Conservation (phyloP, 2,888 invertebrate species). For the Platycnemis pennipes region DNA sequence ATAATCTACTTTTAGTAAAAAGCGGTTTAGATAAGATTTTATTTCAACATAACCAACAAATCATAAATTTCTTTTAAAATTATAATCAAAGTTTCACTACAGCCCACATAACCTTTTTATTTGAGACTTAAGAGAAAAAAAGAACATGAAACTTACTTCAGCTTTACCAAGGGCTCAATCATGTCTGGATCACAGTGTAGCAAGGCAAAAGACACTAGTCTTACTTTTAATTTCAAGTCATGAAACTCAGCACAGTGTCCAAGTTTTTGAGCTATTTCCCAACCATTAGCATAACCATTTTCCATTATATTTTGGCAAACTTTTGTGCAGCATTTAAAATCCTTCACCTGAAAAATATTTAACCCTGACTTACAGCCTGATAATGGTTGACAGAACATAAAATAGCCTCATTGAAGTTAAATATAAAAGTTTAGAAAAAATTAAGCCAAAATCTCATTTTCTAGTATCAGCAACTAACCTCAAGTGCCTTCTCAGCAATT, state of each 20-base stretch:
- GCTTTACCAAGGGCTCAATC: slow-evolving; percentile 76
- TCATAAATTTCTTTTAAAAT: too few species aligned
- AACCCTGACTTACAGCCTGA: not conserved
- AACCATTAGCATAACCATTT: slow-evolving; percentile 79
- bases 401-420: not conserved
- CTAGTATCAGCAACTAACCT: slow-evolving; percentile 76
- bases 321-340: slow-evolving; percentile 79
- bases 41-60: too few species aligned
- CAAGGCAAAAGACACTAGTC: slow-evolving; percentile 79
- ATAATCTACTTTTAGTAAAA: too few species aligned
- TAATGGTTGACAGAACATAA: not conserved
- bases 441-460: not conserved
- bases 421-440: too few species aligned
- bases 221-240: slow-evolving; percentile 77
- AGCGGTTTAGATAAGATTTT: too few species aligned
- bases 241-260: slow-evolving; percentile 80
- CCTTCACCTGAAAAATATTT: slow-evolving; percentile 76
- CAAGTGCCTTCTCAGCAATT: slow-evolving; percentile 80
- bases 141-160: slow-evolving; percentile 71
- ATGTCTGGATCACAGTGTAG: slow-evolving; percentile 78
- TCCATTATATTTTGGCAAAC: slow-evolving; percentile 80
- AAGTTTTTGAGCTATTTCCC: slow-evolving; percentile 81
- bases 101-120: too few species aligned
- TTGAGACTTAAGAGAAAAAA: not conserved
- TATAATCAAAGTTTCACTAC: too few species aligned